Evolutionary conservation across 2,888 invertebrate genomes (phyloP).

Genomic region (Leucozona laternaria): DNA sequence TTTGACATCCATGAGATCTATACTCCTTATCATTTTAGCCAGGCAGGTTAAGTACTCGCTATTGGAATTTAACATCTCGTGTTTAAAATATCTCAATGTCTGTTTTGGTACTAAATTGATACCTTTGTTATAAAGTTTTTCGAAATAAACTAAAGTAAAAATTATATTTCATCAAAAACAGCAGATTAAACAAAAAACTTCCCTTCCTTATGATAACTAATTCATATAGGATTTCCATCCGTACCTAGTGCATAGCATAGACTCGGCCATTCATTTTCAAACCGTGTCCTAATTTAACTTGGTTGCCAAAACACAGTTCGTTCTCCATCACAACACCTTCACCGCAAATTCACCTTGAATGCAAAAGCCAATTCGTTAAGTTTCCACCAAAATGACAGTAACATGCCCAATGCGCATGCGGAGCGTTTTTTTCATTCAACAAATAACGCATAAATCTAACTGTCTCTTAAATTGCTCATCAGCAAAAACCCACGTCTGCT

Average conservation of each 20-base stretch:
- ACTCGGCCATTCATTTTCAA: not conserved
- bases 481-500: conserved; percentile 30
- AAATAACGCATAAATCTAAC: conserved; percentile 64
- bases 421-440: conserved; percentile 48
- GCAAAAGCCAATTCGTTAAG: conserved; percentile 44
- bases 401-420: conserved; percentile 45
- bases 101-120: no score
- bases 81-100: no score
- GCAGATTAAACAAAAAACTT: no score
- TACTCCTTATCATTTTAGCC: no score
- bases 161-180: no score
- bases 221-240: no score
- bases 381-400: conserved; percentile 55
- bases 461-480: conserved; percentile 60
- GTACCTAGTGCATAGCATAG: not conserved
- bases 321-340: conserved; percentile 29
- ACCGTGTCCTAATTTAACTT: not conserved
- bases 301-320: not conserved
- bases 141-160: no score
- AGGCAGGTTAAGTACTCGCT: no score
- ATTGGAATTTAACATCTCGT: no score
- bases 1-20: no score
- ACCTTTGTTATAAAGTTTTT: no score
- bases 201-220: no score
- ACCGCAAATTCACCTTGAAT: conserved; percentile 39